Base-by-base conservation (phyloP, 2,113 vertebrate genomes). In the Ascaphus truei region DNA sequence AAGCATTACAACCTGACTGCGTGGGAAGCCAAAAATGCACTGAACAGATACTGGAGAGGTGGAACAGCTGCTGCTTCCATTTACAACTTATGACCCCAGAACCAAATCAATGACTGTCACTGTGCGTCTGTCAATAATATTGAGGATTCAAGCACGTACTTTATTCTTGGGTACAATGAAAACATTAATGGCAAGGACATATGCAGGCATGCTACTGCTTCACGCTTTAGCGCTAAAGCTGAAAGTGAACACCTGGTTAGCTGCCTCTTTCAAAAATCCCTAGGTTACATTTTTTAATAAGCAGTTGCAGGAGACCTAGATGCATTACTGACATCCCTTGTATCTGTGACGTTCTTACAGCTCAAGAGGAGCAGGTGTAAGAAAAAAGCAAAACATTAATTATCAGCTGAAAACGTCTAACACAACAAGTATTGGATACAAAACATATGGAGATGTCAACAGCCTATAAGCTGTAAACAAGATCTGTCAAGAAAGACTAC, bases 291-390 rank as follows among this genome's bases (percentile, higher is more conserved):
- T n/a, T n/a, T n/a, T n/a, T n/a, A n/a, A n/a, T n/a, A n/a, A n/a
- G n/a, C n/a, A n/a, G n/a, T n/a, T n/a, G n/a, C n/a, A n/a, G n/a
- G n/a, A n/a, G n/a, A n/a, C n/a, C n/a, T n/a, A n/a, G n/a, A n/a
- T n/a, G n/a, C n/a, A n/a, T n/a, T n/a, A n/a, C n/a, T n/a, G n/a
- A n/a, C n/a, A n/a, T n/a, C n/a, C n/a, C n/a, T n/a, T n/a, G n/a
- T n/a, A n/a, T n/a, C n/a, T n/a, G n/a, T n/a, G n/a, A n/a, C n/a
- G n/a, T n/a, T n/a, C n/a, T n/a, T n/a, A n/a, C n/a, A n/a, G n/a
- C n/a, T n/a, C n/a, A n/a, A n/a, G n/a, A 36, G 62, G 13, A 64
- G 36, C 47, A 64, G 62, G 47, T 64, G 62, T 5, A 18, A 53
- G 22, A 27, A 39, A 45, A 53, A 13, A 29, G 31, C 33, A 52